Percentiles rank a stretch among this genome's conserved stretches.
These are phyloP conservation scores for Vireo griseus DNA, from an alignment of 2,797 vertebrate genomes.

Conservation along the genomic window DNA sequence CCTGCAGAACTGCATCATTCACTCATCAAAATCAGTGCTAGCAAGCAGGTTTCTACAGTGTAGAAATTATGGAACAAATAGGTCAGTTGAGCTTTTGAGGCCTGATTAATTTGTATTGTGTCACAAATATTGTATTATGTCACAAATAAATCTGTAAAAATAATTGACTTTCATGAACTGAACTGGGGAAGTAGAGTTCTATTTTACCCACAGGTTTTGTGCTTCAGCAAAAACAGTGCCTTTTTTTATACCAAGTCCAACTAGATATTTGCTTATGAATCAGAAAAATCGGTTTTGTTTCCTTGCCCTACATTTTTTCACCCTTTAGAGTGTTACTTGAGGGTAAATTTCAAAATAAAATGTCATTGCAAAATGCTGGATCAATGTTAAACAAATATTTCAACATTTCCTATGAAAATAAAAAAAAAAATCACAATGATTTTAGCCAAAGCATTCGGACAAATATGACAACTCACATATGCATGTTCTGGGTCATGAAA, in stretches of 20 bases:
- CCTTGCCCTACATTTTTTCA: neutral
- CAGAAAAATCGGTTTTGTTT: neutral
- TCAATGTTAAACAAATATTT: neutral
- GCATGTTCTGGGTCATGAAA: neutral
- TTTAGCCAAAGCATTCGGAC: neutral
- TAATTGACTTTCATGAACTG: neutral
- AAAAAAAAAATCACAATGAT: neutral
- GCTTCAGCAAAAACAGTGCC: fast-evolving
- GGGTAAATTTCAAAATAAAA: neutral
- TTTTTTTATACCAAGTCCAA: neutral
- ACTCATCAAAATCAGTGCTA: neutral
- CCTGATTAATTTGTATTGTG: neutral
- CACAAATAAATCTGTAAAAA: neutral
- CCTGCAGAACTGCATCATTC: neutral
- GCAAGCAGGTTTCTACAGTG: neutral
- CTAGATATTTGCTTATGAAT: neutral
- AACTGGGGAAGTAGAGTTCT: neutral
- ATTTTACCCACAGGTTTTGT: neutral
- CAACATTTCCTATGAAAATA: neutral
- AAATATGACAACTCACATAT: neutral
- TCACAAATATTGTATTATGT: neutral
- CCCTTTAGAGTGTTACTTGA: neutral
- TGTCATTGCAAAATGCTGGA: neutral
- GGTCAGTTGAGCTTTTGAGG: neutral
- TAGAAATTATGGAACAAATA: neutral